phyloP scores from a whole-genome alignment of 2,113 vertebrate species.

The Stigmatopora nigra region DNA sequence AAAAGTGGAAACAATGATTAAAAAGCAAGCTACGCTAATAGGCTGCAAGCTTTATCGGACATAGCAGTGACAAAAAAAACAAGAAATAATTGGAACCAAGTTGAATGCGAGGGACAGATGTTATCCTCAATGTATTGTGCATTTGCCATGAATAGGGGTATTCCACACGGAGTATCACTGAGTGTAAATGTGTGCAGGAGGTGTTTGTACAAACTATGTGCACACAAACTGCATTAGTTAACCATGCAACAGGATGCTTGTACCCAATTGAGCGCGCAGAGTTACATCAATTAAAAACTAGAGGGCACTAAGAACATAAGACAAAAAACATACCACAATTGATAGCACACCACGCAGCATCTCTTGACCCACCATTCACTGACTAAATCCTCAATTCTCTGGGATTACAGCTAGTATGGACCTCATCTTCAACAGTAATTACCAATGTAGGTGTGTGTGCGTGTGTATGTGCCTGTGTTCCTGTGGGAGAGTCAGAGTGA shows the following conservation, averaged over 20 bases:
- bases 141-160: constrained; percentile 32
- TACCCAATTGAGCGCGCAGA: constrained; percentile 12
- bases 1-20: not conserved
- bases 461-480: constrained; percentile 31
- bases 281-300: constrained; percentile 37
- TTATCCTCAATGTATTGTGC: constrained; percentile 41
- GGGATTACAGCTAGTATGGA: constrained; percentile 39
- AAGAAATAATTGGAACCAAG: constrained; percentile 41
- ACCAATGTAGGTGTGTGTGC: constrained; percentile 38
- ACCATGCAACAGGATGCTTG: constrained; percentile 21
- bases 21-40: constrained; percentile 20
- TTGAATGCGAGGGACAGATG: constrained; percentile 42
- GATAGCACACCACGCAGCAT: constrained; percentile 20
- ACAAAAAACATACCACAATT: constrained; percentile 12
- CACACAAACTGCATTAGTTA: constrained; percentile 20
- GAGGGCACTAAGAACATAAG: constrained; percentile 9
- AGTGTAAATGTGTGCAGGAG: constrained; percentile 17
- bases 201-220: constrained; percentile 10
- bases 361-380: constrained; percentile 45
- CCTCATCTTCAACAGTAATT: constrained; percentile 57
- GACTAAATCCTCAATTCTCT: constrained; percentile 40
- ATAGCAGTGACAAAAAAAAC: constrained; percentile 39
- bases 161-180: constrained; percentile 22
- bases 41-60: constrained; percentile 33
- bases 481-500: constrained; percentile 64